Evolutionary conservation across 2,113 vertebrate species (phyloP), one percentile per base, ranked within the genome.

Genomic region (Plotosus lineatus): DNA sequence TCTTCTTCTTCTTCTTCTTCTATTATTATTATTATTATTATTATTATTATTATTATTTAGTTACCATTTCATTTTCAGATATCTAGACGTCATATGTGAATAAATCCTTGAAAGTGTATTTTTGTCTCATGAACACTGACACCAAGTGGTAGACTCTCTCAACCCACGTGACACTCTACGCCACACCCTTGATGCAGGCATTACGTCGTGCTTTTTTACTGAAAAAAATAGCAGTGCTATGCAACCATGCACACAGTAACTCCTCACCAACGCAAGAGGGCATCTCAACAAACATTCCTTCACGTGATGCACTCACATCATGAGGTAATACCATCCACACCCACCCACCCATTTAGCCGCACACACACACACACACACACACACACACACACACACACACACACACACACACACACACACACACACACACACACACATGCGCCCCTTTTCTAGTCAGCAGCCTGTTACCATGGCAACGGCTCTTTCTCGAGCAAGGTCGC

Each of bases 391-490:
- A 61, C 60, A 61, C 36, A 40, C 36, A 66, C 36, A 79, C 26
- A 50, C 77, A 78, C 77, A 66, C 40, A 78, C 42, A 78, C 51
- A 77, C 36, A 80, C 56, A 79, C 85, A 48, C 60, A 53, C 65
- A 40, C 65, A 68, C 14, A 38, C 65, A 28, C 42, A 48, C 12
- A 74, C 63, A 51, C n/a, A 6, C 14, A 26, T 83, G 75, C 44
- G 28, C 76, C 42, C 69, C 69, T 72, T 77, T 63, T 81, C 38
- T 75, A 79, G n/a, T 74, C 83, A 86, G 85, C 80, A 75, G 78
- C 78, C 2, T 46, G 89, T 94, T 79, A 58, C 88, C 89, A 86
- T 91, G 87, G 87, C 85, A 92, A 93, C 92, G 83, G 78, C 42
- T 86, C 85, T 80, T 48, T 75, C n/a, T 38, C 23, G 17, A 63